Evolutionary conservation across 2,797 vertebrate species (phyloP), one percentile per base, ranked within the genome.

Genomic region (Mycteria americana): DNA sequence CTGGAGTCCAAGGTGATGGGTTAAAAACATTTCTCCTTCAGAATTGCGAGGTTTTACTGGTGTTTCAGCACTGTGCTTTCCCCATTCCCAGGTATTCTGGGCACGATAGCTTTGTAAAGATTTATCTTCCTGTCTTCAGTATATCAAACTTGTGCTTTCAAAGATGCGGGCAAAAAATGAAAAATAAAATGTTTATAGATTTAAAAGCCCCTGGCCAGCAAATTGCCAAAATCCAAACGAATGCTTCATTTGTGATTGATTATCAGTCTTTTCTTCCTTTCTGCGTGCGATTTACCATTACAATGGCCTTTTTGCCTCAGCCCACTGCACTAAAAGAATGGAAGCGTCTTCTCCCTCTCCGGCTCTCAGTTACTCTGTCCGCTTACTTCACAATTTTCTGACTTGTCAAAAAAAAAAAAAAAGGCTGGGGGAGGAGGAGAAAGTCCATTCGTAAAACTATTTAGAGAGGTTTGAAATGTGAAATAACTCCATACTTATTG

Each of bases 281-380:
- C 97, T 85, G 92, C 98, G 88, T 97, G 98, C 95, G 93, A 98
- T 99, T 99, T 99, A 99, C 98, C 99, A 99, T 99, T 98, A 99
- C 99, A 99, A 99, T 98, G 98, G 98, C 78, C 97, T 98, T 98
- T 98, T 98, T 98, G 98, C 98, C 98, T 98, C 98, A 98, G 98
- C 98, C 98, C 98, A 98, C 95, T 98, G 99, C 97, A 98, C 98
- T 96, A 93, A 96, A 98, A 99, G 98, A 99, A 99, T 97, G 97
- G 90, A 95, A 97, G 97, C 96, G 84, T 98, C 96, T 97, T 97
- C 96, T 89, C 78, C 76, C 90, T 93, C 95, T 93, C 77, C 2
- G 11, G 79, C 91, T 88, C 96, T 91, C 92, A 70, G 92, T 88
- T 91, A 73, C 89, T 93, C 93, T 93, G 75, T 70, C 86, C 41